Evolutionary conservation across 2,113 vertebrate genomes (phyloP), one percentile per base, ranked within the genome.

Genomic region (Hippocampus mohnikei): DNA sequence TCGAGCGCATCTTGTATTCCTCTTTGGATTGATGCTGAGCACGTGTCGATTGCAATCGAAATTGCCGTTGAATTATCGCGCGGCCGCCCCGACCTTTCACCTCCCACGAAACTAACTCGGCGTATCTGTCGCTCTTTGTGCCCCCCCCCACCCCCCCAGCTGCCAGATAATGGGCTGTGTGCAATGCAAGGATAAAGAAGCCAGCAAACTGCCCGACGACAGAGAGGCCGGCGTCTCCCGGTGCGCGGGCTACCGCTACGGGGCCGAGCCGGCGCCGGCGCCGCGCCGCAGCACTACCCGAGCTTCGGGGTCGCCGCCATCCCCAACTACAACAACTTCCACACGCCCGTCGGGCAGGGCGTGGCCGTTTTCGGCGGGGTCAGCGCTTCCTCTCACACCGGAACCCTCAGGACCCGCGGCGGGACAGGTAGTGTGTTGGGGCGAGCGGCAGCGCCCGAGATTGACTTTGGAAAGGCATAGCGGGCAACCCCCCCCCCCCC

Each of bases 141-240:
- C 88, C 50, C 29, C 88, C 48, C 29, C 29, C 29, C 29, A n/a
- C 29, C 29, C 29, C 29, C 29, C 25, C 90, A 95, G 95, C 94
- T 90, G 92, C 90, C 94, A 95, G 94, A 98, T 94, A 96, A 98
- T 98, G 96, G 96, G 96, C 95, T 98, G 96, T 96, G 95, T 96
- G 94, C 96, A 98, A 96, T 98, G 96, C 94, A 98, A 97, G 95
- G 95, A 98, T 84, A 98, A 97, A 93, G 96, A 98, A 92, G 93
- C 95, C 91, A 93, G 94, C 76, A 98, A 97, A 95, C 94, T 96
- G 84, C 95, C 95, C 5, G 96, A 96, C 0, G 94, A 96, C 84
- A 87, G 93, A 76, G 94, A 87, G 72, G 90, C 92, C 86, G 94
- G 94, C 88, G 91, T 95, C 91, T 94, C 94, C 82, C 95, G 95